Percentiles rank a stretch among this genome's conserved stretches.
Evolutionary conservation across 2,113 vertebrate species (phyloP).

Genomic region (Coptodon rendalli): DNA sequence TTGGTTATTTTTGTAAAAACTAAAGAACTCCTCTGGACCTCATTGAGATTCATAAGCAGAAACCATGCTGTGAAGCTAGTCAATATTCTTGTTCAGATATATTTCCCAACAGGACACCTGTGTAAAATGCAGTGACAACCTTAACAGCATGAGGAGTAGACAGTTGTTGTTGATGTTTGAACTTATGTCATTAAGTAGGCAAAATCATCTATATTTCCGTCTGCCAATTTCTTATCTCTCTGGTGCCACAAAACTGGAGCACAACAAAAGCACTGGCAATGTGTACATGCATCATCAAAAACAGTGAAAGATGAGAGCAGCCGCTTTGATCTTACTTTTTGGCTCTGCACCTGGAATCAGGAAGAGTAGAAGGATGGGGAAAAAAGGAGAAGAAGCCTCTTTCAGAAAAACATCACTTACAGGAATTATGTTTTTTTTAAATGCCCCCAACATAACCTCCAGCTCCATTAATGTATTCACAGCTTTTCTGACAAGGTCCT

Average conservation of each 20-base stretch:
- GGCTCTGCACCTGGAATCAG: conserved; percentile 27
- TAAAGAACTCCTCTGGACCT: background rate
- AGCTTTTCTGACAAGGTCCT: background rate
- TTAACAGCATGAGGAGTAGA: background rate
- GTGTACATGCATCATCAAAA: conserved; percentile 41
- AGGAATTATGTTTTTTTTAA: background rate
- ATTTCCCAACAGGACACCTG: background rate
- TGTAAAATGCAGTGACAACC: background rate
- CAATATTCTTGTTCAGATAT: background rate
- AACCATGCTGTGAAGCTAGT: background rate
- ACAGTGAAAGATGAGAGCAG: conserved; percentile 26
- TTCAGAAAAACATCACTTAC: conserved; percentile 34
- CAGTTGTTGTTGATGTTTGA: background rate
- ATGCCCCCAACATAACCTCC: background rate
- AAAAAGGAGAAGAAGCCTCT: background rate
- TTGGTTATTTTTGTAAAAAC: background rate
- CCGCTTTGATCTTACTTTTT: conserved; percentile 48
- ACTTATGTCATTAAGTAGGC: background rate
- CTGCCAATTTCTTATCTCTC: conserved; percentile 42
- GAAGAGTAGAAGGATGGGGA: background rate
- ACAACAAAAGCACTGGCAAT: conserved; percentile 40
- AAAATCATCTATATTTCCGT: conserved; percentile 1
- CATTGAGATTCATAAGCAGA: background rate
- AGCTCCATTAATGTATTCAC: background rate
- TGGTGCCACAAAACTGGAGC: conserved; percentile 31